Evolutionary conservation across 1,140 invertebrate genomes (phyloP).

Genomic region (Atopsyche davidsoni): DNA sequence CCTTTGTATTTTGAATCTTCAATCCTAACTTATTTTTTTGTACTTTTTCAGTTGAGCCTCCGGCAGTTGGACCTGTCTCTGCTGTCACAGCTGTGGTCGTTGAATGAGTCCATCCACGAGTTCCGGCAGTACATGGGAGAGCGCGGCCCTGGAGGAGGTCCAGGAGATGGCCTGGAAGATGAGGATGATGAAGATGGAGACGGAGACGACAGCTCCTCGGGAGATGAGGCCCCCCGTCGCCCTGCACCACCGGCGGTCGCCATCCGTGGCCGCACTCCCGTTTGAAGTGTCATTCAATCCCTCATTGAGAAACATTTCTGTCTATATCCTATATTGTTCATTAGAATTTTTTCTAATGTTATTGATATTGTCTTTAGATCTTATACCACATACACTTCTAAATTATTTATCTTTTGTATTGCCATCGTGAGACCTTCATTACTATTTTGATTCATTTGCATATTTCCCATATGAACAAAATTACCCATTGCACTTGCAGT

Average conservation of each 20-base stretch:
- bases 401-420: too few relatives aligned
- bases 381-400: too few relatives aligned
- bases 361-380: too few relatives aligned
- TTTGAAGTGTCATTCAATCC: too few relatives aligned
- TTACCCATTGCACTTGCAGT: too few relatives aligned
- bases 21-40: slow-evolving; percentile 8
- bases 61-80: slow-evolving; percentile 78
- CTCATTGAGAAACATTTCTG: too few relatives aligned
- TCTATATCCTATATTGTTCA: too few relatives aligned
- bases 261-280: slow-evolving; percentile 23
- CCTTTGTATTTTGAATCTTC: too few relatives aligned
- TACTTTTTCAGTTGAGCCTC: slow-evolving; percentile 65
- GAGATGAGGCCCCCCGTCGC: slow-evolving; percentile 19
- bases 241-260: slow-evolving; percentile 7
- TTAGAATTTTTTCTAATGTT: too few relatives aligned
- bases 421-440: too few relatives aligned
- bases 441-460: too few relatives aligned
- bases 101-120: slow-evolving; percentile 83
- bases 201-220: slow-evolving; percentile 25
- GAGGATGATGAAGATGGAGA: slow-evolving; percentile 25
- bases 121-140: slow-evolving; percentile 57
- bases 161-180: slow-evolving; percentile 10
- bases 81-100: slow-evolving; percentile 78
- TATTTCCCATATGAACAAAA: too few relatives aligned
- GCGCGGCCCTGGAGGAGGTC: slow-evolving; percentile 12